Evolutionary conservation across 2,113 vertebrate genomes (phyloP), one percentile per base, ranked within the genome.

Genomic region (Semicossyphus pulcher): DNA sequence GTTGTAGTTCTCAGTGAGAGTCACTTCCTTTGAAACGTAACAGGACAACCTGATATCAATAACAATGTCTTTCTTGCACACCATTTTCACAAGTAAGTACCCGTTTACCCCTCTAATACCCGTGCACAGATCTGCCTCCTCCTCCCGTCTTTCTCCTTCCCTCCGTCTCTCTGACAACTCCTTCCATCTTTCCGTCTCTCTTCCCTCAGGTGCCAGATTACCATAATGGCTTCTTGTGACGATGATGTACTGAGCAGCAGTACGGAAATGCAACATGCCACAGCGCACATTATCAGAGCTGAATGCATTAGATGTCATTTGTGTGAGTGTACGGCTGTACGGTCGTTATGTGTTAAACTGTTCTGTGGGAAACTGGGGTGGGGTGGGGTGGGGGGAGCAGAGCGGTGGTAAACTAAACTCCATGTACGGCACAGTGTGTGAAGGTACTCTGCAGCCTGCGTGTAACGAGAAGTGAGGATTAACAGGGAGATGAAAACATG

Each of bases 181-280:
- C 42, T 79, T 75, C 64, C 59, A 42, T 76, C 88, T 72, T 83
- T 79, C 71, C 44, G 18, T 89, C 87, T 89, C 69, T 75, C 78
- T 89, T 89, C 88, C 93, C 91, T 90, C 90, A 93, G 93, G 94
- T 94, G 91, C 90, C 31, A 72, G 87, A 92, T 94, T 94, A 92
- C 87, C 92, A 93, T 93, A 94, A 94, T 93, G 91, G 88, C 88
- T 92, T 91, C 86, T 92, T 88, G 83, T 90, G 89, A 89, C 76
- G 85, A 78, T 78, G 88, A 90, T 88, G 91, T 90, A 88, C 89
- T 90, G 90, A 88, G 91, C 86, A 76, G 78, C 75, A 41, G 90
- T 90, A 91, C 90, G 89, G 87, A 93, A 92, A 93, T 91, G 89
- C 68, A 86, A 90, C 89, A 87, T 88, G 89, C 87, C 84, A 89